These are phyloP conservation scores for Xenops minutus DNA, from an alignment of 2,797 vertebrate genomes.

Conservation along the genomic window DNA sequence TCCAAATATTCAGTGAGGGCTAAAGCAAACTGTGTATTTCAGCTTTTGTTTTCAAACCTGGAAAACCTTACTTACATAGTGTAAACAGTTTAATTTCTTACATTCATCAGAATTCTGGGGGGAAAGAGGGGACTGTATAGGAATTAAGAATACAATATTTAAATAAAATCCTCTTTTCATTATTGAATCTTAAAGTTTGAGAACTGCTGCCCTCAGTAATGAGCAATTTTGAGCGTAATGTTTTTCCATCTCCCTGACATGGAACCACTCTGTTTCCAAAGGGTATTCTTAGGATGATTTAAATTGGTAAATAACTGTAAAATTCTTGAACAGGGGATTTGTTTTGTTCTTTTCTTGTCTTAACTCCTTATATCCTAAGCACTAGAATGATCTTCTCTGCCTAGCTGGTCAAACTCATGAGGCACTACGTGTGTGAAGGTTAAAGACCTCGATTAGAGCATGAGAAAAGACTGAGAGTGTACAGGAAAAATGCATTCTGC, in stretches of 20 bases:
- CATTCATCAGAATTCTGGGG: slow-evolving; percentile 45
- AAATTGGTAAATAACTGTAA: slow-evolving; percentile 24
- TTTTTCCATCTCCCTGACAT: slow-evolving; percentile 17
- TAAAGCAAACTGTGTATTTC: slow-evolving; percentile 63
- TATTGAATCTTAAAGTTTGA: slow-evolving; percentile 63
- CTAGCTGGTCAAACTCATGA: slow-evolving; percentile 52
- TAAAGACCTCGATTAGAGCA: slow-evolving; percentile 37
- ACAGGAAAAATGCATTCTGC: slow-evolving; percentile 11
- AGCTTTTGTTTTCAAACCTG: slow-evolving; percentile 70
- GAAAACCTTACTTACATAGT: slow-evolving; percentile 59
- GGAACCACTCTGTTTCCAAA: background rate
- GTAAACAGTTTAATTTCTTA: slow-evolving; percentile 60
- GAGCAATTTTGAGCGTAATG: background rate
- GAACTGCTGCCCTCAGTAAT: slow-evolving; percentile 62
- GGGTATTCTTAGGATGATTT: slow-evolving; percentile 27
- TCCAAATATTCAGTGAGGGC: slow-evolving; percentile 53
- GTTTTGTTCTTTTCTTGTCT: slow-evolving; percentile 37
- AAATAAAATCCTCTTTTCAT: slow-evolving; percentile 72
- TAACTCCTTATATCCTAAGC: slow-evolving; percentile 23
- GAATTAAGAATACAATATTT: slow-evolving; percentile 69
- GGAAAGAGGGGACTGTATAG: slow-evolving; percentile 54
- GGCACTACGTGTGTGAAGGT: slow-evolving; percentile 33
- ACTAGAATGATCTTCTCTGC: slow-evolving; percentile 47
- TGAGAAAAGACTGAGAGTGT: slow-evolving; percentile 45
- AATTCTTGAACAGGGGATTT: slow-evolving; percentile 26